phyloP scores from a whole-genome alignment of 2,888 invertebrate species.

The Adelognathus sp. region DNA sequence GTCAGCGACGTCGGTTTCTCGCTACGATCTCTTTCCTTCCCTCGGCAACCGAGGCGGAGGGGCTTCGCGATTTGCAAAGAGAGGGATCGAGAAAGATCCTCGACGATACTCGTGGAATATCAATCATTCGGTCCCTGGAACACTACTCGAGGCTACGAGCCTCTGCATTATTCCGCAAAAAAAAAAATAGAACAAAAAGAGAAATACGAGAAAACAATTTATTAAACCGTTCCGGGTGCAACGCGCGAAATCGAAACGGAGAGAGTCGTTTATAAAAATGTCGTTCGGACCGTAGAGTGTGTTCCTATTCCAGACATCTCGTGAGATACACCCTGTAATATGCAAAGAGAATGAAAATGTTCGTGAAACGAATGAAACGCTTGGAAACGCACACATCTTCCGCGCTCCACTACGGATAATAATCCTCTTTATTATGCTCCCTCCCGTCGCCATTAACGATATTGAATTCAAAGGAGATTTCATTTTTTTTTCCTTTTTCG shows the following conservation, averaged over 20 bases:
- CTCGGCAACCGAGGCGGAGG: background rate
- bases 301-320: background rate
- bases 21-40: background rate
- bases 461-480: conserved; percentile 32
- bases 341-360: conserved; percentile 32
- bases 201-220: conserved; percentile 43
- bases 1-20: background rate
- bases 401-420: background rate
- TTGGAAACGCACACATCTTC: background rate
- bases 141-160: conserved; percentile 17
- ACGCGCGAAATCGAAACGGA: background rate
- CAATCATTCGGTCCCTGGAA: conserved; percentile 40
- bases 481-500: conserved; percentile 26
- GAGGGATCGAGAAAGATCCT: conserved; percentile 4
- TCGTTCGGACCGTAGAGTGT: conserved; percentile 20
- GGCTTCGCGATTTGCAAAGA: background rate
- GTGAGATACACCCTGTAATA: conserved; percentile 7
- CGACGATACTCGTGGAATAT: conserved; percentile 48
- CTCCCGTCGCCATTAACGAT: background rate
- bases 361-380: conserved; percentile 1
- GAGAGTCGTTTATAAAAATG: conserved; percentile 50
- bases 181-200: conserved; percentile 4
- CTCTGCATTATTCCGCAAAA: conserved; percentile 42
- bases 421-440: background rate
- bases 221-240: conserved; percentile 33